Evolutionary conservation across 1,140 invertebrate genomes (phyloP), one percentile per base, ranked within the genome.

Genomic region (Drosophila leontia): DNA sequence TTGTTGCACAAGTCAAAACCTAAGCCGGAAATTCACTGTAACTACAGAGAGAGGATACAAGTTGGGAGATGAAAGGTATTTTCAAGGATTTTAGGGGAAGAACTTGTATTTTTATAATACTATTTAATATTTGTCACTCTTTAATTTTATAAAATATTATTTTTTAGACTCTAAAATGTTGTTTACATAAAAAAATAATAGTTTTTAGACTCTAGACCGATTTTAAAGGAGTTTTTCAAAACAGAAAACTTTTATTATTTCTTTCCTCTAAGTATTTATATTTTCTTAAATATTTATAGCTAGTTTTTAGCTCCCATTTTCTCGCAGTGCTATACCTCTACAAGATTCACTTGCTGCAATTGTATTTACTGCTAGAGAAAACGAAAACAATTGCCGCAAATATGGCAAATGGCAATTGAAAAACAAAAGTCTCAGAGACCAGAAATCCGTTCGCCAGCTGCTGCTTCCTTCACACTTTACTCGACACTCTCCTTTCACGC

Each of bases 331-430:
- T 6, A 41, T 42, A 23, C 47, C 63, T 23, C 35, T 26, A 23
- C 37, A 77, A 42, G 47, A 55, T 45, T 58, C 55, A 35, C 26
- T 48, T 35, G 63, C 62, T 68, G 64, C 74, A 84, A 87, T 87
- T 82, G 79, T 67, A 76, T 79, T 79, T 70, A 61, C 50, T 62
- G 69, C 56, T 63, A 11, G 42, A 47, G 42, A 67, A 59, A 80
- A 58, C 56, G 62, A 58, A 86, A 86, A 83, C 83, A 86, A 88
- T 88, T 90, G 84, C 78, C 50, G 45, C 84, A 90, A 88, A 88
- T 88, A 88, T 88, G 85, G 85, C 83, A 88, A 88, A 83, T 70
- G 62, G 71, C 85, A 85, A 85, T 88, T 88, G 84, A 88, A 90
- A 88, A 90, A 90, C 77, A 84, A 88, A 84, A 80, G 79, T 86